These are phyloP conservation scores for Elephas maximus DNA, from an alignment of 2,113 vertebrate species.

Conservation along the genomic window DNA sequence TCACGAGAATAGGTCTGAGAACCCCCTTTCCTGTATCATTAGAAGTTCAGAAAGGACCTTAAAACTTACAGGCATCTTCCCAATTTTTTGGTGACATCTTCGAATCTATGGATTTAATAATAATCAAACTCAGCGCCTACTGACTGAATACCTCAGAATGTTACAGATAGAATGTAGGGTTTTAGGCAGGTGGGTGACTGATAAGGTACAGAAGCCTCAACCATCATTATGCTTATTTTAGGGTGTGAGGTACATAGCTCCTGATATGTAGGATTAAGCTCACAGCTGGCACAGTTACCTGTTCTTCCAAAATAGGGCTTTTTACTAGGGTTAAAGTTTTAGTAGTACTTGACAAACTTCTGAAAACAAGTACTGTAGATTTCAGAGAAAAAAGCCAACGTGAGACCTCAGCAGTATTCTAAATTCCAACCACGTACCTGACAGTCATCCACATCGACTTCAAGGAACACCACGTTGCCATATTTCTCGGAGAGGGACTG, in stretches of 20 bases:
- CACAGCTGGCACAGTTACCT: not conserved
- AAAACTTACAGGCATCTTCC: not conserved
- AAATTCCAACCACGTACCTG: slow-evolving; percentile 85
- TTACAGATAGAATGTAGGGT: not conserved
- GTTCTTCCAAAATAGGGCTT: not conserved
- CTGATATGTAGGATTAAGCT: not conserved
- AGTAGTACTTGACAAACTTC: not conserved
- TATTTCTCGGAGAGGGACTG: slow-evolving; percentile 87
- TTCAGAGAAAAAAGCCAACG: not conserved
- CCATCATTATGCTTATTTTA: not conserved
- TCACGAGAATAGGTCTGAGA: not conserved
- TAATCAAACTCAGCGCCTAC: not conserved
- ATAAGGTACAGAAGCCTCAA: not conserved
- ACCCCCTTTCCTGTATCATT: not conserved
- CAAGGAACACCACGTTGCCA: slow-evolving; percentile 92
- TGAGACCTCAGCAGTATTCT: not conserved
- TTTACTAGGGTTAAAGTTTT: not conserved
- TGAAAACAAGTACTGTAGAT: not conserved
- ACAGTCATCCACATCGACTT: slow-evolving; percentile 96
- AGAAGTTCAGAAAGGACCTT: not conserved
- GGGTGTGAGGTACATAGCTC: not conserved
- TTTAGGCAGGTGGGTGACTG: not conserved
- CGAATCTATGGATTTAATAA: not conserved
- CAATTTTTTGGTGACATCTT: not conserved
- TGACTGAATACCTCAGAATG: not conserved